These are phyloP conservation scores for Chanos chanos DNA, from an alignment of 2,797 vertebrate genomes.

Conservation along the genomic window DNA sequence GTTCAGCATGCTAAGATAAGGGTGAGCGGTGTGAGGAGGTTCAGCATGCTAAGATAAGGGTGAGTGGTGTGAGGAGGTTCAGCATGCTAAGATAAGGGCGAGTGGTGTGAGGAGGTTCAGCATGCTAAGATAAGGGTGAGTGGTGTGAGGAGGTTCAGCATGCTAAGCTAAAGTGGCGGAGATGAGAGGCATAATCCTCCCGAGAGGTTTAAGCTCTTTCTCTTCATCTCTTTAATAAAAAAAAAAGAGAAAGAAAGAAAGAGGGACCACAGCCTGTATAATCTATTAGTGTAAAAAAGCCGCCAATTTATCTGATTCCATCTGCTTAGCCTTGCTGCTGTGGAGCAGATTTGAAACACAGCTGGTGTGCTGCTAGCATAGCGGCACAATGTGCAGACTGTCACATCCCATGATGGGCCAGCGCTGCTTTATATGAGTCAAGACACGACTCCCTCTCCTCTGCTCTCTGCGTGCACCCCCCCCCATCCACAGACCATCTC, in stretches of 20 bases:
- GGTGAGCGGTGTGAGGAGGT: constrained; percentile 63
- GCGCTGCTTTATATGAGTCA: constrained; percentile 23
- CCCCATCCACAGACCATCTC: too few relatives aligned
- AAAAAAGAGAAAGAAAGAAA: too few relatives aligned
- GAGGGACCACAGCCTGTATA: constrained; percentile 64
- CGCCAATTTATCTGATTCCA: constrained; percentile 77
- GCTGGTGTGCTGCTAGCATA: constrained; percentile 57
- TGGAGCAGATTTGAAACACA: constrained; percentile 74
- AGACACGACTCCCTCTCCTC: constrained; percentile 2
- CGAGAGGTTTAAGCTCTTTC: constrained; percentile 72
- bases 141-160: constrained; percentile 66
- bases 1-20: constrained; percentile 72
- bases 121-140: too few relatives aligned
- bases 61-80: constrained; percentile 64
- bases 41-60: too few relatives aligned
- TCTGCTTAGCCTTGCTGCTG: constrained; percentile 72
- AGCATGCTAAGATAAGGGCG: too few relatives aligned
- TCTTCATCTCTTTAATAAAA: constrained; percentile 62
- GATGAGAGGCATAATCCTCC: constrained; percentile 45
- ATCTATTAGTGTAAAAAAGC: constrained; percentile 76
- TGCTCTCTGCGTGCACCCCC: not conserved
- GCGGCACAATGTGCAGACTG: constrained; percentile 46
- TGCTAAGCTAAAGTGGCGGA: too few relatives aligned
- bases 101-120: constrained; percentile 65
- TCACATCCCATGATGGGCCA: constrained; percentile 54